These are phyloP conservation scores for Tetramorium simillimum DNA, from an alignment of 1,140 invertebrate genomes.

Conservation along the genomic window DNA sequence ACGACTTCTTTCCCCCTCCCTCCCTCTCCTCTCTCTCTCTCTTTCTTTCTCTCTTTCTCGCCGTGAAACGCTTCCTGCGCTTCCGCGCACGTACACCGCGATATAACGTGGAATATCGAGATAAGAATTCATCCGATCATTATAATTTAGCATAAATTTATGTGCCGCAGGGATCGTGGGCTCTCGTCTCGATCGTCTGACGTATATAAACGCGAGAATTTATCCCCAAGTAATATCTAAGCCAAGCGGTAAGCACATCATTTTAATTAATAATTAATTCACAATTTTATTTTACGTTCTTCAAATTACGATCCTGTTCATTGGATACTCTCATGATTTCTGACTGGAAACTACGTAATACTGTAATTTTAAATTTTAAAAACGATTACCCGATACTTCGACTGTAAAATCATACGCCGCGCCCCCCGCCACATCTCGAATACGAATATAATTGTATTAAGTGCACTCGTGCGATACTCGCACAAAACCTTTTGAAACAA, in stretches of 20 bases:
- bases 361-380: not conserved
- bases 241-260: not conserved
- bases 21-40: not conserved
- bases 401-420: not conserved
- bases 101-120: conserved; percentile 58
- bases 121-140: conserved; percentile 61
- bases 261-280: conserved; percentile 18
- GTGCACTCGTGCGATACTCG: not conserved
- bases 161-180: conserved; percentile 7
- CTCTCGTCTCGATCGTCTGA: conserved; percentile 23
- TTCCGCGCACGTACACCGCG: conserved; percentile 47
- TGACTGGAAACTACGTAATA: not conserved
- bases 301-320: not conserved
- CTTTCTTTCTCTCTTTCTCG: not conserved
- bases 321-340: not conserved
- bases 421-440: not conserved
- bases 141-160: conserved; percentile 62
- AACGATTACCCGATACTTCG: not conserved
- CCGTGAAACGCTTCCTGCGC: conserved; percentile 27
- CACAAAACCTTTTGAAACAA: not conserved
- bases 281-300: not conserved
- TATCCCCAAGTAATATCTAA: conserved; percentile 16
- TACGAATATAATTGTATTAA: not conserved
- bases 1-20: conserved; percentile 47
- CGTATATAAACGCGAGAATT: conserved; percentile 30